Conservation (phyloP, 2,888 invertebrate genomes). For the Temnothorax ravouxi region DNA sequence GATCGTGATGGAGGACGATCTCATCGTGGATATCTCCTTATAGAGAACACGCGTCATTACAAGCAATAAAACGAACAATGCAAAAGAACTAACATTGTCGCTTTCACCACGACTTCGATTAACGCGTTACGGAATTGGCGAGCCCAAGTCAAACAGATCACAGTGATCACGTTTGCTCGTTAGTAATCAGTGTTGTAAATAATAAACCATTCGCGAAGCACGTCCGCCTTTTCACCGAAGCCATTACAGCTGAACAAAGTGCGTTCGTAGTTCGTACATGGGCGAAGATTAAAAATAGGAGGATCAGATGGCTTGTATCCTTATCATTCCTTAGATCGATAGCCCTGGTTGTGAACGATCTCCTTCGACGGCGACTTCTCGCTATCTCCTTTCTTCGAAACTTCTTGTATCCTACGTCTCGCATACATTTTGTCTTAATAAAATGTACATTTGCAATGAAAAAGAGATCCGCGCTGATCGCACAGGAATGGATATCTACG, state of each 20-base stretch:
- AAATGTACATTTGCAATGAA: background rate
- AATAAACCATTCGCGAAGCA: background rate
- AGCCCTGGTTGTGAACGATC: background rate
- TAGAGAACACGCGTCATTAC: background rate
- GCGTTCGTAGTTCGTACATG: background rate
- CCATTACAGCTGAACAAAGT: background rate
- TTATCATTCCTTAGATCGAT: background rate
- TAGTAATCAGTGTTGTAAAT: background rate
- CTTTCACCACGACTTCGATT: background rate
- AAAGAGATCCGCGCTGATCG: background rate
- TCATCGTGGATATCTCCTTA: background rate
- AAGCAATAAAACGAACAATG: background rate
- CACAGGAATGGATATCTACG: background rate
- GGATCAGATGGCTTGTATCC: background rate
- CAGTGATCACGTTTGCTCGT: background rate
- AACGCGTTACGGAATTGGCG: background rate
- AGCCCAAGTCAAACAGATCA: background rate
- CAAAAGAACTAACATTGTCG: background rate
- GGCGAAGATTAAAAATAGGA: background rate
- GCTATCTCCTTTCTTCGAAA: background rate
- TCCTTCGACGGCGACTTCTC: background rate
- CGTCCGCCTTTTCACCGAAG: background rate
- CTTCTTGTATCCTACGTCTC: background rate
- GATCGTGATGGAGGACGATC: background rate
- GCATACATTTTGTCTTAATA: background rate